Base-by-base conservation (phyloP, 2,888 invertebrate species). In the Hypena proboscidalis region DNA sequence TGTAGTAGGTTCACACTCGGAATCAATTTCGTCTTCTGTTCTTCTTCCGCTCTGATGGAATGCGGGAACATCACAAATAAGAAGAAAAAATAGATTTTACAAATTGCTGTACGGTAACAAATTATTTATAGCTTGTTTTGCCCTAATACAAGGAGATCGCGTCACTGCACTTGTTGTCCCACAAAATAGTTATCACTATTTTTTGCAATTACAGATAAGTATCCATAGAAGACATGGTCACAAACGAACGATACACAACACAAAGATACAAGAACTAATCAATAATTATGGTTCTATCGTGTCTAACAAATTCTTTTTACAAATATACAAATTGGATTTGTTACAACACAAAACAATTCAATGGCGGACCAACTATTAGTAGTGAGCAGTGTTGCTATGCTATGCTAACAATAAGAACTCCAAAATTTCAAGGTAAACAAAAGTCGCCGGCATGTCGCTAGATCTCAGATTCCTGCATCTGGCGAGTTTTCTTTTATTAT, bases 1-100 rank as follows among this genome's bases (percentile, higher is more conserved):
- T 95, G 95, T 67, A 95, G 91, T 74, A 95, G 92, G 83, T 93
- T 94, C 80, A 94, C 94, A 85, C 92, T 92, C 80, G 92, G 90
- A 68, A 91, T 86, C 72, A 91, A 75, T 75, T 83, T 90, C 85
- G 86, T 84, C 89, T 88, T 89, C 90, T 85, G 84, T 90, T 87
- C 85, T 92, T 91, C 85, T 92, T 92, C 89, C 91, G 92, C 90
- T 92, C 92, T 83, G 80, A 88, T 90, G 85, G 89, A 90, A 92
- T 93, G 92, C 85, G 93, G 92, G 93, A 90, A 93, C 93, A 93
- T 93, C 91, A 93, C 93, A 93, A 91, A 91, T 84, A 86, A 76
- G 78, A 84, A 77, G 77, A 76, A 74, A 82, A 80, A 69, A 70
- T 75, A 65, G 67, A 72, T 73, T 73, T 73, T 77, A 61, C 67